Evolutionary conservation across 2,888 invertebrate genomes (phyloP), one percentile per base, ranked within the genome.

Genomic region (Bellardia pandia): DNA sequence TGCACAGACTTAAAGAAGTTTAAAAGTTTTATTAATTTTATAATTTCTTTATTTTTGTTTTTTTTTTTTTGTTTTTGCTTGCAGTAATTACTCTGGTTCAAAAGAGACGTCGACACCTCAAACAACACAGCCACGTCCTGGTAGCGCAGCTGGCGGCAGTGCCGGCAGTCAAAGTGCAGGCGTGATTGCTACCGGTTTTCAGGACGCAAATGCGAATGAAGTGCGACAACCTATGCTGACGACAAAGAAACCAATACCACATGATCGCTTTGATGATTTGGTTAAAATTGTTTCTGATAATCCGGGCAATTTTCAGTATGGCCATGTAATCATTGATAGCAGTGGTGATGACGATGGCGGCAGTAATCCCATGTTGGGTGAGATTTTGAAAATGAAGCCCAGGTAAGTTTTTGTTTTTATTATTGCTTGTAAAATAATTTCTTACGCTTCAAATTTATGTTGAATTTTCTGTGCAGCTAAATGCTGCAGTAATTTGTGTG

Each of bases 301-400:
- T 42, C 80, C 90, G 3, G 86, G 89, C 5, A 90, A 89, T 85
- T 66, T 56, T 4, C 92, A 92, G 71, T 92, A 92, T 75, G 86
- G 90, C 7, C 93, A 93, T 86, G 94, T 94, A 14, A 91, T 95
- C 58, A 91, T 93, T 83, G 94, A 94, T 42, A 82, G 58, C 14
- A 78, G 86, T 58, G 81, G 89, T 13, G 93, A 95, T 86, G 94
- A 95, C 14, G 95, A 95, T 81, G 81, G 88, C 30, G 86, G 86
- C 30, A 93, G 95, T 88, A 96, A 96, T 92, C 97, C 97, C 0
- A 96, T 96, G 4, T 94, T 97, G 84, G 96, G 95, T 0, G 96
- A 96, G 90, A 93, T 97, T 93, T 95, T 96, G 91, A 95, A 94
- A 81, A 91, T 94, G 53, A 91, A 92, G 88, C 90, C 93, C 64